A percentile compares a stretch with the other conserved stretches of the same genome.
phyloP scores from a whole-genome alignment of 2,797 vertebrate genomes.

The Hoplostethus atlanticus region DNA sequence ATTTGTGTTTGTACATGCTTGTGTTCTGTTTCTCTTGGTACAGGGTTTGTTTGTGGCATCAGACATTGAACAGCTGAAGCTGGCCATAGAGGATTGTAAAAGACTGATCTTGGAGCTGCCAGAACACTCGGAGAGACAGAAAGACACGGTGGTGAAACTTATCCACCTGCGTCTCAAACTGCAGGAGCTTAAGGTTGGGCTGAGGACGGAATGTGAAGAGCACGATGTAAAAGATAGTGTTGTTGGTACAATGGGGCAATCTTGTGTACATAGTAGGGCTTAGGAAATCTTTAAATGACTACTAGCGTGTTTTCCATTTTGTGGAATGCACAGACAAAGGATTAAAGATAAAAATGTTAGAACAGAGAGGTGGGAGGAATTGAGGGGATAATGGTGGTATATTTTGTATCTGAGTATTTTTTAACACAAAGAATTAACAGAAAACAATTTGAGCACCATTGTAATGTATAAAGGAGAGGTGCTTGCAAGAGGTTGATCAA shows the following conservation, averaged over 20 bases:
- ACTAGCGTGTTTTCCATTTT: not conserved
- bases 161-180: slow-evolving; percentile 97
- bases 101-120: slow-evolving; percentile 93
- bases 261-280: no score
- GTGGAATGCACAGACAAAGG: not conserved
- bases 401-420: no score
- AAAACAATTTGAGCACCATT: no score
- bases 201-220: slow-evolving; percentile 4
- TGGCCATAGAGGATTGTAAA: slow-evolving; percentile 96
- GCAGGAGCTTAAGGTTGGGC: slow-evolving; percentile 93
- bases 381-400: no score
- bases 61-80: slow-evolving; percentile 91
- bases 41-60: slow-evolving; percentile 93
- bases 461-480: no score
- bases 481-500: no score
- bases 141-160: slow-evolving; percentile 94
- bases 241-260: no score
- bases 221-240: not conserved
- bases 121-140: slow-evolving; percentile 95
- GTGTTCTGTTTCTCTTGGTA: slow-evolving; percentile 3
- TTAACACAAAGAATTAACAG: no score
- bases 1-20: not conserved
- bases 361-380: no score
- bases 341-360: no score
- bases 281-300: no score